Evolutionary conservation across 2,113 vertebrate species (phyloP).

Genomic region (Hippocampus abdominalis): DNA sequence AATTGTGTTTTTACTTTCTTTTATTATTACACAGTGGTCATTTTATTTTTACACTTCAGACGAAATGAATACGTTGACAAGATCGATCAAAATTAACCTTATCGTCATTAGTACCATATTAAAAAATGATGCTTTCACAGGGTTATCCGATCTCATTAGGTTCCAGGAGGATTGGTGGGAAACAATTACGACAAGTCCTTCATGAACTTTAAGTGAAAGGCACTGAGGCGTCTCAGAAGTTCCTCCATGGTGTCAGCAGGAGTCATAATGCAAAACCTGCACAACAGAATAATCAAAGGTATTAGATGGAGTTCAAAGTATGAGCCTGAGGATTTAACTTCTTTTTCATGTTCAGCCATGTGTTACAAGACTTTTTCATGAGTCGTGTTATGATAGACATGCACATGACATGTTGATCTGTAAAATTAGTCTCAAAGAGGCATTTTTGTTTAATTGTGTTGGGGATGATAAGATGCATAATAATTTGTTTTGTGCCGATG

Average conservation of each 20-base stretch:
- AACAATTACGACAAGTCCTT: slow-evolving; percentile 53
- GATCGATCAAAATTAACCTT: not conserved
- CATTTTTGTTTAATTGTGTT: no score
- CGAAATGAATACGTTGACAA: not conserved
- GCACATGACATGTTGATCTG: no score
- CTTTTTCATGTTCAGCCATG: no score
- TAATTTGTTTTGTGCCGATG: no score
- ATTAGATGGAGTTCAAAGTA: no score
- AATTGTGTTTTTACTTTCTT: not conserved
- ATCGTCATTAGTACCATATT: not conserved
- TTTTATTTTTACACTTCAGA: not conserved
- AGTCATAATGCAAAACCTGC: slow-evolving; percentile 47
- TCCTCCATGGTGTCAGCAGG: slow-evolving; percentile 40
- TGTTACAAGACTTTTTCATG: no score
- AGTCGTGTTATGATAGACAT: no score
- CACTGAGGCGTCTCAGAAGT: slow-evolving; percentile 47
- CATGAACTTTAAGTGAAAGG: slow-evolving; percentile 66
- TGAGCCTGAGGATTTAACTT: no score
- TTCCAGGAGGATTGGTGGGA: not conserved
- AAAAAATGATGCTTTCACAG: not conserved
- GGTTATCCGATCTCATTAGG: not conserved
- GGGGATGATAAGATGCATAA: no score
- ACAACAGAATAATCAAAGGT: not conserved
- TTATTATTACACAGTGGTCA: not conserved
- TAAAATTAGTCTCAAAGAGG: no score